Base-by-base conservation (phyloP, 2,113 vertebrate genomes). In the Lampris incognitus region DNA sequence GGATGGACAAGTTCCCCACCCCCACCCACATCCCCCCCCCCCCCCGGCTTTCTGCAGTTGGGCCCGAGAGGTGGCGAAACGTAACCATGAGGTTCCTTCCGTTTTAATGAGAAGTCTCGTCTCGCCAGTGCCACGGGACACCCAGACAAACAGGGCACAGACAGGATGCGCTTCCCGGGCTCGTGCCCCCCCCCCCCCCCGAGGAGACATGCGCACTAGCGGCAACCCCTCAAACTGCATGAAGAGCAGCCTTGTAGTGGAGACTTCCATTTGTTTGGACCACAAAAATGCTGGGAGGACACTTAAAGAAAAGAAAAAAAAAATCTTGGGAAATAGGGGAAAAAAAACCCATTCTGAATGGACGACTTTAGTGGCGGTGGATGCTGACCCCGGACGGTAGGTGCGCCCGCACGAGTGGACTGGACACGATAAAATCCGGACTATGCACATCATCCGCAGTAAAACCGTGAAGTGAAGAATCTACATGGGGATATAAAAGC, bases 121-220 rank as follows among this genome's bases (percentile, higher is more conserved):
- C 24, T 24, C 24, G 24, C 24, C 24, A 24, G 24, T 24, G 24
- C 24, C 24, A 24, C 24, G 24, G 24, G 24, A 24, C 24, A 24
- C 24, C 1, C 59, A 76, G 68, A 40, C 58, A 61, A 49, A 44
- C 36, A 61, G 63, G 81, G 73, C 77, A 69, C 87, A 89, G 90
- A 92, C 92, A 92, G 91, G 92, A 93, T 90, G 85, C 65, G 72
- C 83, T 88, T 90, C 85, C 86, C 49, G 67, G 81, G 90, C 24
- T 24, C 24, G 24, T 24, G 84, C 76, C 72, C 83, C 24, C 38
- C 39, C 24, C 38, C 39, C 79, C 62, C 85, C 85, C 89, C 86
- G 70, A 67, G 44, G 76, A 89, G 78, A 87, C 88, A 89, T 90
- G 80, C 71, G 65, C 87, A 83, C 72, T 76, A 84, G 37, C 0